phyloP scores from a whole-genome alignment of 2,113 vertebrate species.

The Piprites chloris region DNA sequence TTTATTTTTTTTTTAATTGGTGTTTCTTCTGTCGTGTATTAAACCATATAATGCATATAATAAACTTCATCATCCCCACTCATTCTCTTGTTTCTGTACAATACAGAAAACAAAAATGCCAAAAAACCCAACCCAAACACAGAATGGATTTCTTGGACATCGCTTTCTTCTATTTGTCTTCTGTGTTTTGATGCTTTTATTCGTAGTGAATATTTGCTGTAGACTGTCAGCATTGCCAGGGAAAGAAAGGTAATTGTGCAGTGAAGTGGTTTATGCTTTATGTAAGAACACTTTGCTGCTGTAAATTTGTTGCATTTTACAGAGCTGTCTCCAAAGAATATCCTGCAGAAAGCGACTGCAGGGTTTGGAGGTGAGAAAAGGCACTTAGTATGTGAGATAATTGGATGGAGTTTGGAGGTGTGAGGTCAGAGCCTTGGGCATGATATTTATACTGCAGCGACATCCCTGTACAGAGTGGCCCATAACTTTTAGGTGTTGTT shows the following conservation, averaged over 20 bases:
- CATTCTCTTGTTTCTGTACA: not conserved
- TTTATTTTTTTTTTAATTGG: not conserved
- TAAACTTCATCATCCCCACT: not conserved
- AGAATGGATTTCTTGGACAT: not conserved
- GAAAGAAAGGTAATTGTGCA: not conserved
- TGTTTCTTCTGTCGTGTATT: not conserved
- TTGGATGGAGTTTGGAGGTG: not conserved
- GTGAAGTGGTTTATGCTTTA: not conserved
- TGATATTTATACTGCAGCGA: not conserved
- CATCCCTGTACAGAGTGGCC: not conserved
- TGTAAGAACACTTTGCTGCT: not conserved
- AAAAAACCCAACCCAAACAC: not conserved
- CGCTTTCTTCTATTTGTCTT: not conserved
- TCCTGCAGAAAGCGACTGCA: rapidly evolving
- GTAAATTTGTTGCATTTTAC: constrained; percentile 17
- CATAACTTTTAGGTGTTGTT: not conserved
- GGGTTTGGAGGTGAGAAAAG: not conserved
- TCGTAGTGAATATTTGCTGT: not conserved
- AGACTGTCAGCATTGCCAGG: not conserved
- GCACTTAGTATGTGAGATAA: not conserved
- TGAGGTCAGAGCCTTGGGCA: constrained; percentile 5
- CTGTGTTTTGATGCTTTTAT: not conserved
- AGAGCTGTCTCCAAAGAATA: not conserved
- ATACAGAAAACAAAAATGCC: not conserved
- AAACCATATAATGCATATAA: not conserved